These are phyloP conservation scores for Netelia inedita DNA, from an alignment of 2,888 invertebrate species.

Conservation along the genomic window DNA sequence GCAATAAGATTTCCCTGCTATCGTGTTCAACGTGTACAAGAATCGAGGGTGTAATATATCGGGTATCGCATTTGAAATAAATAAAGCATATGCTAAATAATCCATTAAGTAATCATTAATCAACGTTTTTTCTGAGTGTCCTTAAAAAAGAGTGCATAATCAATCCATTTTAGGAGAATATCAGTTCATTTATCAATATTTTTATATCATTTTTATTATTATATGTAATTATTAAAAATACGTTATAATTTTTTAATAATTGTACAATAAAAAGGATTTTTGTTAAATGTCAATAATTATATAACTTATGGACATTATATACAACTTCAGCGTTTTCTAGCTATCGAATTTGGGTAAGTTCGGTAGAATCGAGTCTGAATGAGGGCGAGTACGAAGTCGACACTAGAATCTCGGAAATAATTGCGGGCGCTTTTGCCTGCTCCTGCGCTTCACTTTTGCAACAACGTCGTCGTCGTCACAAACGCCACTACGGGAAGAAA, in stretches of 20 bases:
- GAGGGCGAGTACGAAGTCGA: slow-evolving; percentile 30
- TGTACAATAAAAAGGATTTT: too few species aligned
- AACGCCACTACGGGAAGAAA: not conserved
- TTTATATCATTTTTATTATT: too few species aligned
- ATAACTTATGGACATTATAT: not conserved
- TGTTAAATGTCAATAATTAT: not conserved
- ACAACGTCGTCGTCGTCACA: not conserved
- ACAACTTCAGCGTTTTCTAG: not conserved
- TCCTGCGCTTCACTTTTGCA: slow-evolving; percentile 38
- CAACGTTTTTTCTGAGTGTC: too few species aligned
- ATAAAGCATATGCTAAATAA: not conserved
- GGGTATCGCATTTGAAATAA: not conserved
- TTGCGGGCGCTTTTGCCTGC: slow-evolving; percentile 35
- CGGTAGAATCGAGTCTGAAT: slow-evolving; percentile 27
- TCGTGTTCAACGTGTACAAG: not conserved
- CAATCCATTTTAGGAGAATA: too few species aligned
- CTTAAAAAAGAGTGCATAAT: too few species aligned
- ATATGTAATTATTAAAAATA: too few species aligned
- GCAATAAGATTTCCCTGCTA: not conserved
- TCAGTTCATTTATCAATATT: too few species aligned
- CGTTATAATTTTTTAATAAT: too few species aligned
- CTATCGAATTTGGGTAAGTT: slow-evolving; percentile 9
- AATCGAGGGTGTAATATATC: too few species aligned
- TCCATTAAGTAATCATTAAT: too few species aligned
- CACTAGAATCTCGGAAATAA: slow-evolving; percentile 54